Percentiles rank a stretch among this genome's conserved stretches.
Conservation (phyloP, 2,888 invertebrate species). For the Lucinisca nassula region DNA sequence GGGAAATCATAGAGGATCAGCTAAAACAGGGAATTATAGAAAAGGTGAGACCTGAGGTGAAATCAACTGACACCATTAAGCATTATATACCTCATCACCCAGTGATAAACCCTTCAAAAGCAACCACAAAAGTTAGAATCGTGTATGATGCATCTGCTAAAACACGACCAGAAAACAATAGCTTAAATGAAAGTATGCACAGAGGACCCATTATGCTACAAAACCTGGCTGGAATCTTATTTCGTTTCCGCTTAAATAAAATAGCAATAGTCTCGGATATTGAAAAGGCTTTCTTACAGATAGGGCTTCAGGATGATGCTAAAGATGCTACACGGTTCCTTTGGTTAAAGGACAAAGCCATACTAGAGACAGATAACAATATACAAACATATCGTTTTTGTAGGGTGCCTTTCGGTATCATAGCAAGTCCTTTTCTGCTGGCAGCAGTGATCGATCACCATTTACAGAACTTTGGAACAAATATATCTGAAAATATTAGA, state of each 20-base stretch:
- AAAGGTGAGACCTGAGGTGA: background rate
- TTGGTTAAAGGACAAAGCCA: slow-evolving; percentile 15
- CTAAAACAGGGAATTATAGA: slow-evolving; percentile 39
- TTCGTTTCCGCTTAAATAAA: slow-evolving; percentile 27
- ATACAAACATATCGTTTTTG: slow-evolving; percentile 21
- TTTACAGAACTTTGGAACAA: background rate
- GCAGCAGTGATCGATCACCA: slow-evolving; percentile 17
- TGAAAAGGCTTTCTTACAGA: slow-evolving; percentile 37
- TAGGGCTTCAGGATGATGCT: background rate
- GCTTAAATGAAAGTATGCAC: slow-evolving; percentile 49
- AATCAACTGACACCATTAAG: background rate
- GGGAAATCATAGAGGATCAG: slow-evolving; percentile 38
- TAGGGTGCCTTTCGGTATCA: slow-evolving; percentile 27
- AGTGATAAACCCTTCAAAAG: slow-evolving; percentile 24
- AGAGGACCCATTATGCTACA: slow-evolving; percentile 40
- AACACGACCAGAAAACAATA: slow-evolving; percentile 7
- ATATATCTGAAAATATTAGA: background rate
- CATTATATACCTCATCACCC: slow-evolving; percentile 50
- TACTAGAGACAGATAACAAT: background rate
- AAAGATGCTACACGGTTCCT: slow-evolving; percentile 21
- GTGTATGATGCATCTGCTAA: slow-evolving; percentile 41
- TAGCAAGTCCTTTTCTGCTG: slow-evolving; percentile 28
- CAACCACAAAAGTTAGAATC: slow-evolving; percentile 24
- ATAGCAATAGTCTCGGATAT: slow-evolving; percentile 33
- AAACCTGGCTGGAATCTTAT: slow-evolving; percentile 29